phyloP scores from a whole-genome alignment of 2,888 invertebrate species.

The Acanthoscelides obtectus region DNA sequence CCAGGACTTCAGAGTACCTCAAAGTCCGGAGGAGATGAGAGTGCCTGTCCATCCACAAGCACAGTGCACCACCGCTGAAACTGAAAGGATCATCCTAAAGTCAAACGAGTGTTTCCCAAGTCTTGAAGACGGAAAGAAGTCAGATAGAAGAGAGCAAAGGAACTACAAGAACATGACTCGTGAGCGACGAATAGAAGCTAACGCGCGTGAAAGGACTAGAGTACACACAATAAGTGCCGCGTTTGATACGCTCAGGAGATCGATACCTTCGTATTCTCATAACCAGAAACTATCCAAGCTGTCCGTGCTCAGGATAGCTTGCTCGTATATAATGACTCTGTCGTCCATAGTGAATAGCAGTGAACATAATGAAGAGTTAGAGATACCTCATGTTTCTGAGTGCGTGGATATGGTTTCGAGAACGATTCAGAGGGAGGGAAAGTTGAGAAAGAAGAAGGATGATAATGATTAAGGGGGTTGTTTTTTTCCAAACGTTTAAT shows the following conservation, averaged over 20 bases:
- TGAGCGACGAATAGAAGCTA: slow-evolving; percentile 89
- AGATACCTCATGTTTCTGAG: slow-evolving; percentile 60
- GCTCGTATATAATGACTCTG: slow-evolving; percentile 86
- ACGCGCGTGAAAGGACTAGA: slow-evolving; percentile 85
- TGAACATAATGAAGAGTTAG: slow-evolving; percentile 43
- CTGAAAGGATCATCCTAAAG: slow-evolving; percentile 35
- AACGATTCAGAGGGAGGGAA: slow-evolving; percentile 89
- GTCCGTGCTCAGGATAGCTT: slow-evolving; percentile 87
- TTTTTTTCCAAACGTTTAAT: neutral
- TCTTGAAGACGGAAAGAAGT: slow-evolving; percentile 18
- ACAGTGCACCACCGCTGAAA: slow-evolving; percentile 30
- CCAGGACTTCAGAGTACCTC: slow-evolving; percentile 12
- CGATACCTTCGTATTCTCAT: slow-evolving; percentile 88
- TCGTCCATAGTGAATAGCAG: slow-evolving; percentile 71
- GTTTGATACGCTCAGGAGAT: slow-evolving; percentile 79
- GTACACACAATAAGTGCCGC: slow-evolving; percentile 96
- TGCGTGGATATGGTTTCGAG: slow-evolving; percentile 86
- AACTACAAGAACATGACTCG: slow-evolving; percentile 96
- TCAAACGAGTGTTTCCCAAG: slow-evolving; percentile 39
- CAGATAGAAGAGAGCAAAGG: slow-evolving; percentile 56
- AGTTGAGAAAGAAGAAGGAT: slow-evolving; percentile 80
- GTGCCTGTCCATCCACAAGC: slow-evolving; percentile 39
- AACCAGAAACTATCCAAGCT: slow-evolving; percentile 91
- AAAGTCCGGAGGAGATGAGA: slow-evolving; percentile 21
- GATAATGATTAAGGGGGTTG: slow-evolving; percentile 47